Percentiles rank a stretch among this genome's conserved stretches.
phyloP scores from a whole-genome alignment of 2,113 vertebrate species.

The Anoura caudifer region DNA sequence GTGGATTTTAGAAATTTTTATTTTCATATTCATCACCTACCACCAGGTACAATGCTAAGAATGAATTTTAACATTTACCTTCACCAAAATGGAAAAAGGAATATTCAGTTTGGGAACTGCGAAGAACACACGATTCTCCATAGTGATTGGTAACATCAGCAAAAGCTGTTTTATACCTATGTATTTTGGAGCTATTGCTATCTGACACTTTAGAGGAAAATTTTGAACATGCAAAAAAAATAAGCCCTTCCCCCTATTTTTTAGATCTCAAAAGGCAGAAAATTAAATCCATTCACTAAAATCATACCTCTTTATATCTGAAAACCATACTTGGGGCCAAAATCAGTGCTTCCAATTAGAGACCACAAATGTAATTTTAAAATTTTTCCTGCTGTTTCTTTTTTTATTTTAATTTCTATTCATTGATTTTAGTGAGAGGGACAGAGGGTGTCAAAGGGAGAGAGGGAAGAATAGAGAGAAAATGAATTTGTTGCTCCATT shows the following conservation, averaged over 20 bases:
- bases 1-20: neutral
- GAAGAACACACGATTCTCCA: neutral
- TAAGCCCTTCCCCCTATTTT: neutral
- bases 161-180: neutral
- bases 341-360: constrained; percentile 5
- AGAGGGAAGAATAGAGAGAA: too few relatives aligned
- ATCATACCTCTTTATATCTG: neutral
- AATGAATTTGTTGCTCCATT: too few relatives aligned
- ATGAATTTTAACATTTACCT: neutral
- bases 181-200: neutral
- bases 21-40: constrained; percentile 8
- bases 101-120: constrained; percentile 28
- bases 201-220: neutral
- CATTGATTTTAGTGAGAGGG: too few relatives aligned
- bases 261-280: neutral
- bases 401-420: too few relatives aligned
- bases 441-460: too few relatives aligned
- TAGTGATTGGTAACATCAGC: neutral
- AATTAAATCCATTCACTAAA: neutral
- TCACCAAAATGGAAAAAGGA: neutral
- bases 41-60: neutral
- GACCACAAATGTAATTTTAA: constrained; percentile 19
- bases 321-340: neutral
- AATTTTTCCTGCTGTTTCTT: neutral
- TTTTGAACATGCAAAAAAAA: neutral